Evolutionary conservation across 2,797 vertebrate species (phyloP), one percentile per base, ranked within the genome.

Genomic region (Zenarchopterus dispar): DNA sequence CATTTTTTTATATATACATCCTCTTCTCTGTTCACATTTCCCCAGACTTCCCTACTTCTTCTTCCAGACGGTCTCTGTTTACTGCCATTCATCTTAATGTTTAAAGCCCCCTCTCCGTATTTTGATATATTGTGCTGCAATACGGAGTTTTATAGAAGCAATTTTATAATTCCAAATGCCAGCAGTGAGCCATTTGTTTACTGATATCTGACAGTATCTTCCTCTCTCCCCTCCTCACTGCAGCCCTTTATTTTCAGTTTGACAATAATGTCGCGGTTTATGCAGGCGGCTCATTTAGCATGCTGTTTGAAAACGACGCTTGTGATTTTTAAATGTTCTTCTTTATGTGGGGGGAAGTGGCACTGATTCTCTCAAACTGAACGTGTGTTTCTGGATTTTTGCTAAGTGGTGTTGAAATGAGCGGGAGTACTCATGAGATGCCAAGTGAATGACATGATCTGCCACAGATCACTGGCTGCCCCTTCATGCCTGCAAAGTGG

Each of bases 121-220:
- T 18, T 62, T 85, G 85, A 90, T 89, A 75, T 82, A 89, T 87
- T 71, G 78, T 59, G 50, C 78, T 78, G 68, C 73, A 80, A 80
- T 67, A 73, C 70, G 60, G 45, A 24, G 51, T 79, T 89, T 84
- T 77, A 78, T 75, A 79, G 77, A 73, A 48, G 80, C 88, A 71
- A 77, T 91, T 89, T 88, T 82, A 87, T 89, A 88, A 87, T 78
- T 78, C 75, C 80, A 87, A 86, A 87, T 75, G 78, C 67, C 77
- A 75, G 57, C 75, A 17, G 61, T 69, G 56, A 46, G 73, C 85
- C 84, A 87, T 86, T 90, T 88, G 89, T 89, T 86, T 62, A 70
- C 70, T 66, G 48, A 61, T 84, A 82, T 82, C 78, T 81, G 70
- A 78, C 65, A 50, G n/a, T 73, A 58, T 77, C 77, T 43, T 36